Evolutionary conservation across 2,113 vertebrate species (phyloP).

Genomic region (Microcebus ravelobensis): DNA sequence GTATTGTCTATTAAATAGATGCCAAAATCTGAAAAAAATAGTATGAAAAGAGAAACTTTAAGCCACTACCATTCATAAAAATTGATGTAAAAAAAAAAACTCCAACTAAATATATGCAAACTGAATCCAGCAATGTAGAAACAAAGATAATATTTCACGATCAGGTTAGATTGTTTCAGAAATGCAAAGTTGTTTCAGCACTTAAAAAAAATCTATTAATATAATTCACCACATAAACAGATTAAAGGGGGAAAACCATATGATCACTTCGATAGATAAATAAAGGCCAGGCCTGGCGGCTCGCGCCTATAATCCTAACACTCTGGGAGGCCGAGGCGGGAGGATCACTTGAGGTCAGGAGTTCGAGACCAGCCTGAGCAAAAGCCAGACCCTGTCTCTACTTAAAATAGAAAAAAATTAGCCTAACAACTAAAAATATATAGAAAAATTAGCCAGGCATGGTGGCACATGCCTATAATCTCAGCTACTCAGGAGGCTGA

Average conservation of each 20-base stretch:
- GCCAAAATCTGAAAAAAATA: constrained; percentile 17
- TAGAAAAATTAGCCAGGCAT: too few species aligned
- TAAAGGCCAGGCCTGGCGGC: background rate
- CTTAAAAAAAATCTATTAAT: background rate
- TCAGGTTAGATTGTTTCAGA: background rate
- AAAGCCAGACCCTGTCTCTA: too few species aligned
- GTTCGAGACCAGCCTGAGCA: too few species aligned
- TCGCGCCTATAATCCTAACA: too few species aligned
- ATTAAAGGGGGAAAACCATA: constrained; percentile 25
- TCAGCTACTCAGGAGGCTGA: too few species aligned
- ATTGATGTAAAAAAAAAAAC: background rate
- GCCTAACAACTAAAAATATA: too few species aligned
- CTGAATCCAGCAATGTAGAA: background rate
- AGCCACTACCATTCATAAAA: constrained; percentile 14
- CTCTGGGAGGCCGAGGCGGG: too few species aligned
- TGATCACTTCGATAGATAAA: background rate
- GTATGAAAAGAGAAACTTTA: background rate
- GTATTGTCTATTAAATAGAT: background rate
- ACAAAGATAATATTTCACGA: background rate
- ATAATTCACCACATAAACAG: constrained; percentile 8
- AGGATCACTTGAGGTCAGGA: too few species aligned
- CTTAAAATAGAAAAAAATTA: too few species aligned
- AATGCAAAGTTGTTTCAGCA: background rate
- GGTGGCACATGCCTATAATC: too few species aligned
- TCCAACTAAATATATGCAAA: constrained; percentile 22